Evolutionary conservation across 2,888 invertebrate species (phyloP).

Genomic region (Drosophila heteroneura): DNA sequence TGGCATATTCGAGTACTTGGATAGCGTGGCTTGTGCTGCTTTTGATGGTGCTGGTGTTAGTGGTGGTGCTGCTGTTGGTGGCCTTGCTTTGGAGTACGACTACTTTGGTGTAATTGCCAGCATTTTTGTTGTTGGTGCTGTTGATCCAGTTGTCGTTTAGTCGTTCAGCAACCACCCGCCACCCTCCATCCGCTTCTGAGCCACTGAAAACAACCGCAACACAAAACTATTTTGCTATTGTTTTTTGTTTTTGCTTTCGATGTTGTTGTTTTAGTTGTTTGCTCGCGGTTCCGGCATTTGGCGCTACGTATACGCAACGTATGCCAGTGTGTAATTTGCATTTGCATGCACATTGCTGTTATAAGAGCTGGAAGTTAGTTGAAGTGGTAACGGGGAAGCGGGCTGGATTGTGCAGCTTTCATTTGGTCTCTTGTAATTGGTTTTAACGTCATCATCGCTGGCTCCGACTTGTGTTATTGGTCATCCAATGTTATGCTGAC

Average conservation of each 20-base stretch:
- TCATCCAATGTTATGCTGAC: constrained; percentile 26
- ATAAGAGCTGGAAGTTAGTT: constrained; percentile 20
- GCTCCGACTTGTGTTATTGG: constrained; percentile 32
- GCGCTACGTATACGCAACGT: constrained; percentile 79
- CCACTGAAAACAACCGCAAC: constrained; percentile 79
- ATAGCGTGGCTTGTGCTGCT: constrained; percentile 31
- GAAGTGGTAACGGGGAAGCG: background rate
- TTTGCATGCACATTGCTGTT: constrained; percentile 79
- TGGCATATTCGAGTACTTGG: constrained; percentile 31
- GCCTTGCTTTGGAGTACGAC: constrained; percentile 39
- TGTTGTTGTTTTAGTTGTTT: constrained; percentile 31
- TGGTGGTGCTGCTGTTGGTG: constrained; percentile 18
- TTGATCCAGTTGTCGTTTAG: constrained; percentile 52
- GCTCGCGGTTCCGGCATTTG: constrained; percentile 57
- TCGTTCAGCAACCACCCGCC: constrained; percentile 29
- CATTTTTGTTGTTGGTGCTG: constrained; percentile 46
- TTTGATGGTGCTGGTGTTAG: background rate
- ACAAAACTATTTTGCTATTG: constrained; percentile 77
- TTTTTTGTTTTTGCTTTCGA: constrained; percentile 62
- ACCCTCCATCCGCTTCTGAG: constrained; percentile 20
- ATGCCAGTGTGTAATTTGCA: constrained; percentile 74
- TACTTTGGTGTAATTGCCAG: constrained; percentile 71
- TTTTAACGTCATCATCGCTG: constrained; percentile 77
- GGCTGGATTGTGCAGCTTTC: constrained; percentile 39
- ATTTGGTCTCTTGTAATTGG: constrained; percentile 70